phyloP scores from a whole-genome alignment of 2,113 vertebrate species.

The Brachyhypopomus gauderio region DNA sequence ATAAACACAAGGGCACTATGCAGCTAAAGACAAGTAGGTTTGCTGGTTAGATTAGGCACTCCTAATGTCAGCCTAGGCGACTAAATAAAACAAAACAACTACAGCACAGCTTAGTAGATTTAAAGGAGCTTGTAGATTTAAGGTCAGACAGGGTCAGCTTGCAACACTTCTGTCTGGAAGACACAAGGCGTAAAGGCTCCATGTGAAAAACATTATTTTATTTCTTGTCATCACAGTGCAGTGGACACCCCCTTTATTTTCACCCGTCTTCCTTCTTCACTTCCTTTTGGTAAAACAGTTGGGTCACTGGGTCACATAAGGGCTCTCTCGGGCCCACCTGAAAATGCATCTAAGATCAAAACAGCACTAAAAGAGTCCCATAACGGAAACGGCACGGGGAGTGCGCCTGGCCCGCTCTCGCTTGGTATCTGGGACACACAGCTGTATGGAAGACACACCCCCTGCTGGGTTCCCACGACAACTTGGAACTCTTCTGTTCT shows the following conservation, averaged over 20 bases:
- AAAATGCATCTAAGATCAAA: neutral
- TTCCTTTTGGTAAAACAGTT: neutral
- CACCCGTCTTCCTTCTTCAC: neutral
- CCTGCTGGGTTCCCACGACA: slow-evolving; percentile 57
- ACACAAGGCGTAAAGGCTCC: neutral
- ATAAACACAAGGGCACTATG: no score
- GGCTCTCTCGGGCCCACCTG: neutral
- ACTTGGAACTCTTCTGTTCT: slow-evolving; percentile 22
- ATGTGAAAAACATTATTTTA: no score
- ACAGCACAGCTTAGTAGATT: no score
- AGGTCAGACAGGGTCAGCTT: slow-evolving; percentile 17
- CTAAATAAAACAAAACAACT: no score
- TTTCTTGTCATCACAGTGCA: neutral
- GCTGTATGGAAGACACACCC: slow-evolving; percentile 44
- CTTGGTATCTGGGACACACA: slow-evolving; percentile 49
- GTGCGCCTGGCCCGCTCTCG: slow-evolving; percentile 7
- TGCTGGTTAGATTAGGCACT: no score
- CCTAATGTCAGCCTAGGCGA: no score
- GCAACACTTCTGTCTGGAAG: neutral
- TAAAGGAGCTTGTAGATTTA: slow-evolving; percentile 2
- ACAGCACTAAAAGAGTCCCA: neutral
- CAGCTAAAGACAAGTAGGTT: no score
- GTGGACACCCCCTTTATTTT: neutral
- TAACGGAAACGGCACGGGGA: neutral
- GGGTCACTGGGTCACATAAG: neutral